Percentiles rank a stretch among this genome's conserved stretches.
These are phyloP conservation scores for Drosophila dives DNA, from an alignment of 2,888 invertebrate species.

Conservation along the genomic window DNA sequence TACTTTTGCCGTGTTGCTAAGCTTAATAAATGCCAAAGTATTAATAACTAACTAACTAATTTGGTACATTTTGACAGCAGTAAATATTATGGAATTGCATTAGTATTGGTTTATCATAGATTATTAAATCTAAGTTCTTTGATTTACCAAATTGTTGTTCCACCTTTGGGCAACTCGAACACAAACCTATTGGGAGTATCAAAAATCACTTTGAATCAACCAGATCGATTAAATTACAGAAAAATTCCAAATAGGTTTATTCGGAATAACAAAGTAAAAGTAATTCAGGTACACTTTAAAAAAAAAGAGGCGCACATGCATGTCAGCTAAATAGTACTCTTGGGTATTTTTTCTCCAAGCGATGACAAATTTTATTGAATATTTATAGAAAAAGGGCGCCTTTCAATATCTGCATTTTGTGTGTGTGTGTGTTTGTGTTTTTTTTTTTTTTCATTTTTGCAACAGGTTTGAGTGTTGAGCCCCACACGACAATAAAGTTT, in stretches of 20 bases:
- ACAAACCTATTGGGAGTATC: background rate
- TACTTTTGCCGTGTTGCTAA: background rate
- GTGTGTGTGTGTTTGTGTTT: no score
- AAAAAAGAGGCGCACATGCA: conserved; percentile 21
- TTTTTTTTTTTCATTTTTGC: conserved; percentile 3
- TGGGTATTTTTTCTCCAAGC: conserved; percentile 14
- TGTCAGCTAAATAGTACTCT: conserved; percentile 33
- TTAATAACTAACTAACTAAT: background rate
- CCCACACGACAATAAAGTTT: conserved; percentile 51
- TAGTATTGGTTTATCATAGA: background rate
- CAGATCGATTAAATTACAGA: background rate
- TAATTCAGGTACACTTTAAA: background rate
- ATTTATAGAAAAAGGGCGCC: conserved; percentile 31
- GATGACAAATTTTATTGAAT: conserved; percentile 40
- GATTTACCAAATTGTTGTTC: background rate
- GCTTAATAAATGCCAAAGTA: background rate
- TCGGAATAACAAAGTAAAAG: background rate
- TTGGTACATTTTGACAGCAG: background rate
- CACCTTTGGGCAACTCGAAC: background rate
- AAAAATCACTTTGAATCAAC: background rate
- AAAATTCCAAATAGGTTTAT: background rate
- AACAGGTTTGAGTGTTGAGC: conserved; percentile 37
- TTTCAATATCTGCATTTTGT: conserved; percentile 12
- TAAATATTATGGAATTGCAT: background rate
- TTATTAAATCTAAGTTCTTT: background rate